These are phyloP conservation scores for Colletes latitarsis DNA, from an alignment of 1,140 invertebrate genomes.

Conservation along the genomic window DNA sequence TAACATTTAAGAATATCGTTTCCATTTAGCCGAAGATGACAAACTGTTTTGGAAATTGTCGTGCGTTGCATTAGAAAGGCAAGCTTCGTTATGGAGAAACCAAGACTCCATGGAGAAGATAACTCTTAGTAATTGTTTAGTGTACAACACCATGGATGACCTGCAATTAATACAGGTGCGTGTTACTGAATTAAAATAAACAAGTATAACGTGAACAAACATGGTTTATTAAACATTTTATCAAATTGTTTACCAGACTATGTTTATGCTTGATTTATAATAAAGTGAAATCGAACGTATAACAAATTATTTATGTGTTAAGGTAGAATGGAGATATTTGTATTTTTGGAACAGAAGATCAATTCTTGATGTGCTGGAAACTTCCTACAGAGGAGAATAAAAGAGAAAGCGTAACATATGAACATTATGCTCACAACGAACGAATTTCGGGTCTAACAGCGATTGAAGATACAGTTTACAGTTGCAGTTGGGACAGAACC, in stretches of 20 bases:
- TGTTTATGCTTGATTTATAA: too few relatives aligned
- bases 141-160: constrained; percentile 73
- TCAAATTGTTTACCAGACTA: too few relatives aligned
- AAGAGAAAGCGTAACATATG: constrained; percentile 29
- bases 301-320: constrained; percentile 1
- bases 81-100: constrained; percentile 68
- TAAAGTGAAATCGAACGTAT: too few relatives aligned
- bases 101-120: constrained; percentile 63
- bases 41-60: constrained; percentile 76
- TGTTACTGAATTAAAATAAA: too few relatives aligned
- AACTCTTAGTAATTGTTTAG: constrained; percentile 58
- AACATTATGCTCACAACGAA: constrained; percentile 71
- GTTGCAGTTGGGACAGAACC: constrained; percentile 76
- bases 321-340: constrained; percentile 69
- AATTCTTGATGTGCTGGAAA: constrained; percentile 70
- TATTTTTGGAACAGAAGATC: constrained; percentile 76
- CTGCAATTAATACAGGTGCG: constrained; percentile 74
- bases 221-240: not conserved
- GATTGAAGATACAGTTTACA: constrained; percentile 72
- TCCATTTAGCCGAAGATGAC: constrained; percentile 66
- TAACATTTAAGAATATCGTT: constrained; percentile 13
- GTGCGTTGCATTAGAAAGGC: constrained; percentile 72
- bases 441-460: constrained; percentile 78
- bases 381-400: constrained; percentile 57
- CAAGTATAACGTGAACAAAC: too few relatives aligned